phyloP scores from a whole-genome alignment of 92 coral and sea anemone genomes.

The Epizoanthus scotinus region DNA sequence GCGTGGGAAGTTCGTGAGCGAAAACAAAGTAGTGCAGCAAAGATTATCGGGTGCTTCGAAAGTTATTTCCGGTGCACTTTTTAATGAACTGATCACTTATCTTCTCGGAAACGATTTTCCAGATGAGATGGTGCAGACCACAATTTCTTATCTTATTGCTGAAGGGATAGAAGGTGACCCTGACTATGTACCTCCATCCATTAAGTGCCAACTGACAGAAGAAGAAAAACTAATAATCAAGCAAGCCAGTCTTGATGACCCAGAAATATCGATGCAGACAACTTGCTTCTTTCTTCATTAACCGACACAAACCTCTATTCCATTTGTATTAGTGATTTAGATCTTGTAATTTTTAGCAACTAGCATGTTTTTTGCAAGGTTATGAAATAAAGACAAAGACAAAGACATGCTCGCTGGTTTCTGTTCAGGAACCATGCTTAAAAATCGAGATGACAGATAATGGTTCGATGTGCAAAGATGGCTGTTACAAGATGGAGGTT shows the following conservation, averaged over 20 bases:
- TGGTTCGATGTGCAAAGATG: neutral
- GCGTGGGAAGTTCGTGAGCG: conserved; percentile 2
- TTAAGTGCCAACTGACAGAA: neutral
- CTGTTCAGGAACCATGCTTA: neutral
- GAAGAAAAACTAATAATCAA: neutral
- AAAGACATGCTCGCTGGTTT: neutral
- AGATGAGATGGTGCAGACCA: neutral
- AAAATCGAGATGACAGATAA: neutral
- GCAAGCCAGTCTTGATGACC: neutral
- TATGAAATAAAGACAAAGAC: too few relatives aligned
- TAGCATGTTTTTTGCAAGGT: too few relatives aligned
- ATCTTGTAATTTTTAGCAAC: too few relatives aligned
- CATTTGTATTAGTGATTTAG: too few relatives aligned
- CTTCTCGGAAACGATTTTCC: neutral
- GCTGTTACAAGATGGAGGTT: conserved; percentile 14
- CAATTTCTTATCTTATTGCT: neutral
- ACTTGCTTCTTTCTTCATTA: neutral
- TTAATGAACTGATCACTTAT: neutral
- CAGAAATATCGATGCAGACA: neutral
- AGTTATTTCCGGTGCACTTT: neutral
- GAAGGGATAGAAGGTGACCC: neutral
- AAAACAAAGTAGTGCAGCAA: neutral
- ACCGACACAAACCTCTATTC: neutral
- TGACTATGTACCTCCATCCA: neutral
- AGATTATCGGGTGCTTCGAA: too few relatives aligned